These are phyloP conservation scores for Caracal caracal DNA, from an alignment of 2,113 vertebrate genomes.

Conservation along the genomic window DNA sequence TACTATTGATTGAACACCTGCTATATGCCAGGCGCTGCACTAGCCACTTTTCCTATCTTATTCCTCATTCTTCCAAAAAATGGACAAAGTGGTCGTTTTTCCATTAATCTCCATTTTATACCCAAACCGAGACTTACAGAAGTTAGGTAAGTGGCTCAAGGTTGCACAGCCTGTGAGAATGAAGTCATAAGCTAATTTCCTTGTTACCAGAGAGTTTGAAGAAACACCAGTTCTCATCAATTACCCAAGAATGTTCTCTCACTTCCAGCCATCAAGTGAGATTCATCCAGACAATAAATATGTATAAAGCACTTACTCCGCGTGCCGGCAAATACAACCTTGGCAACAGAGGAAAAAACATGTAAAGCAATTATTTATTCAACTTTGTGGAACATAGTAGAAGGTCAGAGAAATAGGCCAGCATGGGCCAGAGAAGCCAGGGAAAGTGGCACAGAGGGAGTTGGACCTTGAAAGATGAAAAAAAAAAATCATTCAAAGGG, in stretches of 20 bases:
- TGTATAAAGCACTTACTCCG: not conserved
- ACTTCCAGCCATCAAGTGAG: not conserved
- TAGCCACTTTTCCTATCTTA: not conserved
- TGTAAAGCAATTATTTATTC: not conserved
- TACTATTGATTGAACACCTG: not conserved
- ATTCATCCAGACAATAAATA: not conserved
- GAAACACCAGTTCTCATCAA: not conserved
- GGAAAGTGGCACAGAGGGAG: not conserved
- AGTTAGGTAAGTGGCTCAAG: not conserved
- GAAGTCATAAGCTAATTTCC: not conserved
- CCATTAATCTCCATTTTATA: not conserved
- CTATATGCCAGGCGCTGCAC: not conserved
- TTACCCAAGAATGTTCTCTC: not conserved
- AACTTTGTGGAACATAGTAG: not conserved
- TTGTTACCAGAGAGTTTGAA: slow-evolving; percentile 1
- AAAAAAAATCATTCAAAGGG: not conserved
- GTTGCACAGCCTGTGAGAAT: not conserved
- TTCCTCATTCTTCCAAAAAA: not conserved
- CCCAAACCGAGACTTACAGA: not conserved
- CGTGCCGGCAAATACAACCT: not conserved
- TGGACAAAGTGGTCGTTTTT: not conserved
- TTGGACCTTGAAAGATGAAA: not conserved
- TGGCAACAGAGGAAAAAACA: not conserved
- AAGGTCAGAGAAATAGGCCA: not conserved
- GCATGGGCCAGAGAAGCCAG: not conserved